A percentile compares a stretch with the other conserved stretches of the same genome.
phyloP scores from a whole-genome alignment of 2,113 vertebrate species.

The Tilapia sparmanii region DNA sequence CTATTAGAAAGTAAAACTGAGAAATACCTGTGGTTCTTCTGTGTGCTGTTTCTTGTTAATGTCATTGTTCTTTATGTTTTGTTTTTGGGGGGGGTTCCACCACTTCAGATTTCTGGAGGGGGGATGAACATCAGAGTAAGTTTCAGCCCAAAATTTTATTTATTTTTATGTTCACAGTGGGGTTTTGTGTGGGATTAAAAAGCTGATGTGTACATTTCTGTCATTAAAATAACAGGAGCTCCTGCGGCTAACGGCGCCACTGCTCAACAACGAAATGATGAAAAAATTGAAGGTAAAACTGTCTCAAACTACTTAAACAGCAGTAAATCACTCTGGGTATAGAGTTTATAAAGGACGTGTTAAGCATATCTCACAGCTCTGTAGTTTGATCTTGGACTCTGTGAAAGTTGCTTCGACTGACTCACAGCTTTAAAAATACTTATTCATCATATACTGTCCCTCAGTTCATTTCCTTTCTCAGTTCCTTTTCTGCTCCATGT shows the following conservation, averaged over 20 bases:
- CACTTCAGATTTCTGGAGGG: constrained; percentile 50
- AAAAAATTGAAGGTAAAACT: not conserved
- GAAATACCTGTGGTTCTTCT: accelerated
- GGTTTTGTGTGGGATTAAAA: not conserved
- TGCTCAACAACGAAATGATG: accelerated
- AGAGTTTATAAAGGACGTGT: not conserved
- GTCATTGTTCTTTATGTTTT: not conserved
- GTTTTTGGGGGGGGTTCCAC: not conserved
- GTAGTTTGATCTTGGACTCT: not conserved
- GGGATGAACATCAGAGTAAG: not conserved
- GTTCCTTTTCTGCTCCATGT: accelerated
- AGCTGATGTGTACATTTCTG: not conserved
- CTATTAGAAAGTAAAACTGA: not conserved
- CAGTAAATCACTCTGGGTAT: not conserved
- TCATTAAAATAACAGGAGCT: not conserved
- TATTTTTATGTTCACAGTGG: not conserved
- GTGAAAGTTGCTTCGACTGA: not conserved
- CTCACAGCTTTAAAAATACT: not conserved
- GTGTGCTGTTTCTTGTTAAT: not conserved
- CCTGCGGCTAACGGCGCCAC: not conserved
- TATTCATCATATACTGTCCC: not conserved
- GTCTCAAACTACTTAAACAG: not conserved
- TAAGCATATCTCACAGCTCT: not conserved
- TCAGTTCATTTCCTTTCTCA: not conserved
- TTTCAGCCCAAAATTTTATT: not conserved